Evolutionary conservation across 2,888 invertebrate species (phyloP).

Genomic region (Digitonthophagus gazella): DNA sequence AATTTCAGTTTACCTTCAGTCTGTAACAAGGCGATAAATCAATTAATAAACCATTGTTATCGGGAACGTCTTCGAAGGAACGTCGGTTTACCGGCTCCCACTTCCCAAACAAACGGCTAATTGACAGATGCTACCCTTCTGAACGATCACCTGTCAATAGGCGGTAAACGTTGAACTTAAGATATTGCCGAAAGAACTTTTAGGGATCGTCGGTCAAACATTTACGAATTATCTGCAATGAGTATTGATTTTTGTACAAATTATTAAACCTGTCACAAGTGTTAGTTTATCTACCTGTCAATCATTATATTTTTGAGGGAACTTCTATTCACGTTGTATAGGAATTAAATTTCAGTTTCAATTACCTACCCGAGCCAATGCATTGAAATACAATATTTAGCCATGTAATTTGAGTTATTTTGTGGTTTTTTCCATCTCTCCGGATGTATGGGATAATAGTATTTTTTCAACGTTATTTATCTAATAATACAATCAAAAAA

Average conservation of each 20-base stretch:
- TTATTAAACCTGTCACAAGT: too few relatives aligned
- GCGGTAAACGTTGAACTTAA: neutral
- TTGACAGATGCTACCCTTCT: slow-evolving; percentile 13
- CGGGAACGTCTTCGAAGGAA: neutral
- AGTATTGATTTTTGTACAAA: too few relatives aligned
- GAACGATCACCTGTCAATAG: slow-evolving; percentile 13
- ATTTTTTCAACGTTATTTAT: neutral
- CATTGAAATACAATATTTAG: neutral
- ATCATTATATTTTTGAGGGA: too few relatives aligned
- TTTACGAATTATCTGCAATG: too few relatives aligned
- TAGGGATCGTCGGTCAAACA: too few relatives aligned
- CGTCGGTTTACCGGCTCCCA: neutral
- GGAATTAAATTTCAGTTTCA: neutral
- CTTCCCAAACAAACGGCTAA: slow-evolving; percentile 11
- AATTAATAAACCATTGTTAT: neutral
- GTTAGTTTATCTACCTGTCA: too few relatives aligned
- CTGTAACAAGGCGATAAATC: neutral
- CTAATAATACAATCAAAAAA: neutral
- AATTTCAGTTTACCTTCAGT: neutral
- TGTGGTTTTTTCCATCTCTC: neutral
- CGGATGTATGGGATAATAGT: neutral
- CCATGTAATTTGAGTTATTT: neutral
- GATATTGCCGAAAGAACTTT: neutral
- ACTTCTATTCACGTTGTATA: too few relatives aligned
- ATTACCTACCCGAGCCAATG: neutral